phyloP scores from a whole-genome alignment of 2,888 invertebrate genomes.

The Pseudococcus viburni region DNA sequence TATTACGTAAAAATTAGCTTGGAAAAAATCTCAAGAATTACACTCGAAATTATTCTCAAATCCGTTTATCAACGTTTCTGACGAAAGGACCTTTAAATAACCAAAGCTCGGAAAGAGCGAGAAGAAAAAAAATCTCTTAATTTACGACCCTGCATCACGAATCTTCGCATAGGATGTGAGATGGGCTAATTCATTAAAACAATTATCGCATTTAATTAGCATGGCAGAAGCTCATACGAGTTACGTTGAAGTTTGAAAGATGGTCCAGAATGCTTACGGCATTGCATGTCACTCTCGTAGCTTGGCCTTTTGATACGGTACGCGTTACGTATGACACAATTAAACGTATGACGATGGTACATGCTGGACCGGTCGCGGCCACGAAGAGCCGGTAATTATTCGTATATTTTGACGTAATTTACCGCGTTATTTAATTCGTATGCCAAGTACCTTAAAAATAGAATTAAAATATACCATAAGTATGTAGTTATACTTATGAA shows the following conservation, averaged over 20 bases:
- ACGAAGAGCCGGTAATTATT: constrained; percentile 40
- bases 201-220: background rate
- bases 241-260: background rate
- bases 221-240: background rate
- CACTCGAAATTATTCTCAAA: too few species aligned
- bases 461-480: background rate
- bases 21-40: too few species aligned
- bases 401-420: constrained; percentile 44
- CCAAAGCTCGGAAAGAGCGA: background rate
- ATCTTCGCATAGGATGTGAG: background rate
- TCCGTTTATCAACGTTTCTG: too few species aligned
- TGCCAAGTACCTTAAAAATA: constrained; percentile 49
- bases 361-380: background rate
- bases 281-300: background rate
- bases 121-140: background rate
- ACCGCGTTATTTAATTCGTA: constrained; percentile 41
- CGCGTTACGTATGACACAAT: constrained; percentile 27
- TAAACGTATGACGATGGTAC: constrained; percentile 8
- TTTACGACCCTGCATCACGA: background rate
- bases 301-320: background rate
- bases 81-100: background rate
- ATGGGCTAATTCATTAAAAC: constrained; percentile 14
- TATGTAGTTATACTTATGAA: constrained; percentile 20
- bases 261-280: background rate
- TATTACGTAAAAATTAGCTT: too few species aligned